Conservation (phyloP, 2,888 invertebrate genomes). For the Nymphalis polychloros region DNA sequence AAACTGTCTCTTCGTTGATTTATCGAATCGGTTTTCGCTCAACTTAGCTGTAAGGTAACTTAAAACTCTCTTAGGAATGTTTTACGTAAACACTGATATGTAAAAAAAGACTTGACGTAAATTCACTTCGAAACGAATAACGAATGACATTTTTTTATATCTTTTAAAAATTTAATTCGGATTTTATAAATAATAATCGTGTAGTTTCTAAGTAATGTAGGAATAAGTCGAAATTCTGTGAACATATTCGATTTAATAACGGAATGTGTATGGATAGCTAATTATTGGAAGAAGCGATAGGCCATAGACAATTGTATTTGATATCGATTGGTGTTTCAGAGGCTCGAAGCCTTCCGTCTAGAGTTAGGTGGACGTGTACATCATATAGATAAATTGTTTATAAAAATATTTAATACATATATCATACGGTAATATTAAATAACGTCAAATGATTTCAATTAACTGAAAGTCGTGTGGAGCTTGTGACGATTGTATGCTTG, state of each 20-base stretch:
- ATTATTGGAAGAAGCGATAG: conserved; percentile 8
- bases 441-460: not conserved
- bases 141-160: conserved; percentile 22
- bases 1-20: conserved; percentile 37
- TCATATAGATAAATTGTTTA: conserved; percentile 25
- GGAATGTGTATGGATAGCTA: not conserved
- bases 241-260: conserved; percentile 4
- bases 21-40: conserved; percentile 59
- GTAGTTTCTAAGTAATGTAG: conserved; percentile 20
- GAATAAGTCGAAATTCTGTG: conserved; percentile 1
- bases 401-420: conserved; percentile 6
- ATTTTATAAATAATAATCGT: conserved; percentile 24
- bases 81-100: conserved; percentile 16
- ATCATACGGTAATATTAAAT: conserved; percentile 2
- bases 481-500: conserved; percentile 1
- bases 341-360: conserved; percentile 18
- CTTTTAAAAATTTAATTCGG: conserved; percentile 22
- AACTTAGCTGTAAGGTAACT: conserved; percentile 56
- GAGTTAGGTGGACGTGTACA: conserved; percentile 17
- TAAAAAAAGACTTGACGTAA: conserved; percentile 5
- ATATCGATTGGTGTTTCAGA: conserved; percentile 15
- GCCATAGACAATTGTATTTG: conserved; percentile 16
- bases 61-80: not conserved
- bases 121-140: conserved; percentile 16
- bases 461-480: not conserved